phyloP scores from a whole-genome alignment of 2,888 invertebrate genomes.

The Amphimallon solstitiale region DNA sequence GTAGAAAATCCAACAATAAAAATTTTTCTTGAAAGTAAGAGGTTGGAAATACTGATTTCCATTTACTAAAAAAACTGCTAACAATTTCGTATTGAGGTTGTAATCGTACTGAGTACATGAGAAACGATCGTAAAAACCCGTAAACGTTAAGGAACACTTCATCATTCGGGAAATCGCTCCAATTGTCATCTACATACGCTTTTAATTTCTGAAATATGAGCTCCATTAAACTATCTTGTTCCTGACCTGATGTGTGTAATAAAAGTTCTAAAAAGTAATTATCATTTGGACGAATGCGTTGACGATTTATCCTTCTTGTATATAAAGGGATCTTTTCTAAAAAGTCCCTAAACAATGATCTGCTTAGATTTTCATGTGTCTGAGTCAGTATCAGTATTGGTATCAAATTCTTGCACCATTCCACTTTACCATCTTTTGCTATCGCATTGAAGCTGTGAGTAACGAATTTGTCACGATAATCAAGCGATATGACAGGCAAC shows the following conservation, averaged over 20 bases:
- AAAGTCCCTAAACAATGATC: background rate
- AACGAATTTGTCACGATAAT: background rate
- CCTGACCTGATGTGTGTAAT: background rate
- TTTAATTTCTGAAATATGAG: background rate
- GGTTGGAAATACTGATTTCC: background rate
- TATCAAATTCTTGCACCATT: background rate
- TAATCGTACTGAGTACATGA: background rate
- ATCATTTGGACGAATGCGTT: background rate
- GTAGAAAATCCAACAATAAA: background rate
- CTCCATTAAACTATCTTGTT: background rate
- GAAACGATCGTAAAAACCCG: background rate
- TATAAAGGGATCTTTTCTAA: background rate
- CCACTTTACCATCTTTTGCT: background rate
- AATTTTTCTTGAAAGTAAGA: background rate
- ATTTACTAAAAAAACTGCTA: background rate
- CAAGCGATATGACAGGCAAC: background rate
- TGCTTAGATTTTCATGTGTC: background rate
- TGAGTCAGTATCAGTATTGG: background rate
- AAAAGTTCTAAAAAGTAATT: background rate
- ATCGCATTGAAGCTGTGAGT: background rate
- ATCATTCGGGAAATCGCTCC: background rate
- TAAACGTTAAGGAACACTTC: background rate
- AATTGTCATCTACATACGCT: background rate
- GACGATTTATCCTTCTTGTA: background rate
- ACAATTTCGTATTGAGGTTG: background rate